Evolutionary conservation across 1,140 invertebrate species (phyloP).

Genomic region (Drosophila hydei): DNA sequence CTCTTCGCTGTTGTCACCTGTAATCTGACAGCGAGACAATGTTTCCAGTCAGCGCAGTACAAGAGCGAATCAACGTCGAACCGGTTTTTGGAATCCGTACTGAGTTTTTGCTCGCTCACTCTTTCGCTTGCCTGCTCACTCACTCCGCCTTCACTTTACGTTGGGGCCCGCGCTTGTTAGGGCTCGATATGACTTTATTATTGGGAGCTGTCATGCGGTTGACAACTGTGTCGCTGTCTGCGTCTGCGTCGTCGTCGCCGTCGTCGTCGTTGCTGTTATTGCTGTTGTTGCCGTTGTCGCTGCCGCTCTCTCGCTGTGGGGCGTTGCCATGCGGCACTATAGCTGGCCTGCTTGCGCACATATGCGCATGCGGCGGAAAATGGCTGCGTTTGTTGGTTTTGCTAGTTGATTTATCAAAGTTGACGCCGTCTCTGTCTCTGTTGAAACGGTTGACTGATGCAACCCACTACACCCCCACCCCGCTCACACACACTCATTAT

Average conservation of each 20-base stretch:
- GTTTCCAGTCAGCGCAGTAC: conserved; percentile 44
- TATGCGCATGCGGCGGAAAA: conserved; percentile 49
- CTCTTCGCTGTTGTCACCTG: conserved; percentile 69
- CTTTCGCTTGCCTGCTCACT: conserved; percentile 33
- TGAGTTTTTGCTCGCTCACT: conserved; percentile 3
- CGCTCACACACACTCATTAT: not conserved
- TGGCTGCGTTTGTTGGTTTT: conserved; percentile 68
- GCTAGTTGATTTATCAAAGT: conserved; percentile 61
- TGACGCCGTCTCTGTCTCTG: conserved; percentile 24
- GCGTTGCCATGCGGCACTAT: conserved; percentile 54
- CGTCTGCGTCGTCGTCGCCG: conserved; percentile 49
- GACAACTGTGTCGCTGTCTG: conserved; percentile 74
- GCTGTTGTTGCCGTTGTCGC: not conserved
- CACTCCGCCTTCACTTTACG: conserved; percentile 45
- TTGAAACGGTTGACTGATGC: conserved; percentile 48
- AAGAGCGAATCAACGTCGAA: conserved; percentile 29
- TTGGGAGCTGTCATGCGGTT: conserved; percentile 80
- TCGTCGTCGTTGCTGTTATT: not conserved
- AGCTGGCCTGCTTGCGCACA: conserved; percentile 42
- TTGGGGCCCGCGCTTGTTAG: conserved; percentile 67
- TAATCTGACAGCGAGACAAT: conserved; percentile 69
- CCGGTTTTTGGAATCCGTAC: conserved; percentile 26
- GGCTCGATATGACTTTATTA: conserved; percentile 80
- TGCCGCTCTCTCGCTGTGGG: conserved; percentile 40
- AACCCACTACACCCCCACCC: not conserved